These are phyloP conservation scores for Agrypnia vestita DNA, from an alignment of 1,140 invertebrate genomes.

Conservation along the genomic window DNA sequence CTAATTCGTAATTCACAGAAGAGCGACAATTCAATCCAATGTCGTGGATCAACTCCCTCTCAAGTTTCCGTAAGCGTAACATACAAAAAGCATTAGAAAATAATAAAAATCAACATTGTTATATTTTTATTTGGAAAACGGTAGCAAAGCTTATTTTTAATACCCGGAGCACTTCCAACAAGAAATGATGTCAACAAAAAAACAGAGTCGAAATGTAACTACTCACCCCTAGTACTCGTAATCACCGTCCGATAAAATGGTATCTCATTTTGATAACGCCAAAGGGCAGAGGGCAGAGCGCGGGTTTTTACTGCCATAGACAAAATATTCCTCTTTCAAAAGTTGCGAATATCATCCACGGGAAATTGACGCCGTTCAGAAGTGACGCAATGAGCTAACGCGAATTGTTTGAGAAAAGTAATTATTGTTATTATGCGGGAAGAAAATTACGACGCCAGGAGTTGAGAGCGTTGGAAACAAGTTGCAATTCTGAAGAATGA, in stretches of 20 bases:
- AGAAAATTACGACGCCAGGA: too few species aligned
- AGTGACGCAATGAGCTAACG: not conserved
- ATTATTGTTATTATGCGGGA: not conserved
- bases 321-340: constrained; percentile 6
- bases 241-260: constrained; percentile 25
- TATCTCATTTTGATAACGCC: constrained; percentile 37
- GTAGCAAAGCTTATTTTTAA: constrained; percentile 10
- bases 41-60: too few species aligned
- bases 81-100: not conserved
- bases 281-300: not conserved
- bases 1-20: too few species aligned
- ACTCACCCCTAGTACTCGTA: too few species aligned
- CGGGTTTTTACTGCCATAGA: constrained; percentile 16
- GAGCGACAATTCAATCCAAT: too few species aligned
- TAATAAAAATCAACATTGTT: not conserved
- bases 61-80: too few species aligned
- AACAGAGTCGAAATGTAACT: not conserved
- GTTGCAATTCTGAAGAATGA: too few species aligned
- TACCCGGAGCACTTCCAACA: not conserved
- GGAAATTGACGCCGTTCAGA: constrained; percentile 11
- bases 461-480: too few species aligned
- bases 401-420: not conserved
- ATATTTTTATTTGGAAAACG: constrained; percentile 10
- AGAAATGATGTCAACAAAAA: not conserved
- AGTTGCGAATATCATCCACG: constrained; percentile 10